Evolutionary conservation across 1,140 invertebrate species (phyloP).

Genomic region (Zaprionus vittiger): DNA sequence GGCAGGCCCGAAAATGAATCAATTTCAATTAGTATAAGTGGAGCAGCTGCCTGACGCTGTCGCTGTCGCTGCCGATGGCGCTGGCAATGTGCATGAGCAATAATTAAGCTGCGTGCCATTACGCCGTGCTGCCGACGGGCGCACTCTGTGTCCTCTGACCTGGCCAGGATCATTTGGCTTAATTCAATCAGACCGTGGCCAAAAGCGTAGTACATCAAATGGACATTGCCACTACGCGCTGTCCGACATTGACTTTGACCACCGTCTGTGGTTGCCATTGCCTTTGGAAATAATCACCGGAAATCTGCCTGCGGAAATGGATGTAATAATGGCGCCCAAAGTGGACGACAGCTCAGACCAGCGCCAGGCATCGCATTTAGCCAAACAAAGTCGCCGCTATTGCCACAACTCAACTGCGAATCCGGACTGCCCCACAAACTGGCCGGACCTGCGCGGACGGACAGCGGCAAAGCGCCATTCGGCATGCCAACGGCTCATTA

Average conservation of each 20-base stretch:
- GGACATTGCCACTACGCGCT: slow-evolving; percentile 25
- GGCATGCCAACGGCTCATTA: slow-evolving; percentile 78
- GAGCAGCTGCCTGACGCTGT: slow-evolving; percentile 40
- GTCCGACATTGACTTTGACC: not conserved
- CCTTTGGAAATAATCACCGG: slow-evolving; percentile 75
- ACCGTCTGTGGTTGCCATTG: slow-evolving; percentile 3
- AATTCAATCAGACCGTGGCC: slow-evolving; percentile 64
- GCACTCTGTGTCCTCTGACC: slow-evolving; percentile 7
- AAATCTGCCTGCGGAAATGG: slow-evolving; percentile 77
- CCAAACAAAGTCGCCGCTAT: slow-evolving; percentile 60
- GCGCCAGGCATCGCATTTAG: slow-evolving; percentile 67
- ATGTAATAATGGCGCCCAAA: slow-evolving; percentile 74
- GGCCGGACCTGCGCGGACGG: too few relatives aligned
- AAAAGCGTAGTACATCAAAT: slow-evolving; percentile 39
- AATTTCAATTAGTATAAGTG: slow-evolving; percentile 76
- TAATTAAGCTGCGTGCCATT: slow-evolving; percentile 77
- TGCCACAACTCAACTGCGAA: slow-evolving; percentile 23
- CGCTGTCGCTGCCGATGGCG: not conserved
- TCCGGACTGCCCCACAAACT: slow-evolving; percentile 34
- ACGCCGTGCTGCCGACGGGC: slow-evolving; percentile 26
- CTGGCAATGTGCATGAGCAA: slow-evolving; percentile 3
- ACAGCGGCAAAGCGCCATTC: slow-evolving; percentile 55
- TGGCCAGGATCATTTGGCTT: slow-evolving; percentile 62
- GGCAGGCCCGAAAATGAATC: slow-evolving; percentile 43
- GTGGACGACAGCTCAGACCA: slow-evolving; percentile 46